Evolutionary conservation across 2,888 invertebrate genomes (phyloP), one percentile per base, ranked within the genome.

Genomic region (Meteorus colon): DNA sequence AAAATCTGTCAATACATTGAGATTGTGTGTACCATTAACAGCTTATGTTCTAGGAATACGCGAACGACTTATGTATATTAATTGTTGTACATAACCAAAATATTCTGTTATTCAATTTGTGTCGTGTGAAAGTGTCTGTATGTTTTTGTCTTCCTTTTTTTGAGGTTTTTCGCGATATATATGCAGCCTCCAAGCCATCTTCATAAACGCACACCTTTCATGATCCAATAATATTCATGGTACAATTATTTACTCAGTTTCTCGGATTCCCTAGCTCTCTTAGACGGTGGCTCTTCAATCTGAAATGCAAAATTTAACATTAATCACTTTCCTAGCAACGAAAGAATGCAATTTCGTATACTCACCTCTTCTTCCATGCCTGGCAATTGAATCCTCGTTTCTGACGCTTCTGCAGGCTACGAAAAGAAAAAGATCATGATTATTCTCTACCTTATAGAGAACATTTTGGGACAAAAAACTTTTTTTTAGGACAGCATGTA

Each of bases 321-420:
- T 24, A 3, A 37, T 63, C 41, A 69, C 63, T 0, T 60, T 10
- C 10, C 24, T 29, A 29, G 12, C 12, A 14, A 60, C 19, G 37
- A 10, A 19, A 59, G 66, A 14, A 55, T 41, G 29, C 62, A 60
- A 37, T 65, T 62, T 27, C 12, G 31, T 55, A 14, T 2, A 82
- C 82, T 81, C 81, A 90, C 90, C 78, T 91, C 91, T 68, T 92
- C 92, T 78, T 92, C 94, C 78, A 95, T 90, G 34, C 94, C 94
- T 19, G 95, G 95, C 80, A 95, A 91, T 86, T 94, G 93, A 84
- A 95, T 95, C 89, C 94, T 94, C 24, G 95, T 95, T 84, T 95
- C 95, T 3, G 94, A 94, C n/a, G 95, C 95, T 90, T 95, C 94
- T 8, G 94, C 94, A 16, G 95, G 95, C 95, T 95, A 60, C 34